These are phyloP conservation scores for Zosterops hypoxanthus DNA, from an alignment of 2,113 vertebrate genomes.

Conservation along the genomic window DNA sequence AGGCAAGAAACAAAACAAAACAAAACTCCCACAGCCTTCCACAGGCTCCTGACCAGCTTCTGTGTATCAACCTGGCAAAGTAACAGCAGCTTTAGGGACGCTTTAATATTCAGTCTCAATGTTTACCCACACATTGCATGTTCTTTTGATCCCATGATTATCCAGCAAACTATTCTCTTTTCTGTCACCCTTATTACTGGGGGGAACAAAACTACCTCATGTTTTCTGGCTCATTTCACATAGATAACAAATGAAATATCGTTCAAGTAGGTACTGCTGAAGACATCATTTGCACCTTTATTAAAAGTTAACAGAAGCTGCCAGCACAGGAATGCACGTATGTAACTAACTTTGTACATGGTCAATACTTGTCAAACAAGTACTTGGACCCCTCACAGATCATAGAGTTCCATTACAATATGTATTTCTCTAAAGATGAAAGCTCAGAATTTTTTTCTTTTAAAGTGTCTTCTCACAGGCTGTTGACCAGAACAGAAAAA, in stretches of 20 bases:
- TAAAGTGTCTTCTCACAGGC: not conserved
- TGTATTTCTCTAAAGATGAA: not conserved
- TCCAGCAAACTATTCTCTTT: not conserved
- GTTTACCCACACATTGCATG: not conserved
- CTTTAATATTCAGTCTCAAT: not conserved
- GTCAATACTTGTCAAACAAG: not conserved
- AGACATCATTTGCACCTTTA: not conserved
- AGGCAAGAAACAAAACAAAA: not conserved
- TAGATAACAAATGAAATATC: not conserved
- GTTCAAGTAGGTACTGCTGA: not conserved
- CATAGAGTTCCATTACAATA: not conserved
- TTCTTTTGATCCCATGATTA: not conserved
- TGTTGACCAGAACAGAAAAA: not conserved
- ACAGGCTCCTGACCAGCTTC: not conserved
- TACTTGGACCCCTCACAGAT: not conserved
- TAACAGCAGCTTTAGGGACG: not conserved
- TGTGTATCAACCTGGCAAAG: not conserved
- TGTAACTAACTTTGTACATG: not conserved
- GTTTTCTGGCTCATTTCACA: not conserved
- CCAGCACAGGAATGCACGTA: not conserved
- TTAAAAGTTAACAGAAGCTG: not conserved
- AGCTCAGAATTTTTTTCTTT: not conserved
- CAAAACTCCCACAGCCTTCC: not conserved
- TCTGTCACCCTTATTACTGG: not conserved
- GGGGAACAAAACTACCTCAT: not conserved